Conservation (phyloP, 1,140 invertebrate genomes). For the Hermetia illucens region DNA sequence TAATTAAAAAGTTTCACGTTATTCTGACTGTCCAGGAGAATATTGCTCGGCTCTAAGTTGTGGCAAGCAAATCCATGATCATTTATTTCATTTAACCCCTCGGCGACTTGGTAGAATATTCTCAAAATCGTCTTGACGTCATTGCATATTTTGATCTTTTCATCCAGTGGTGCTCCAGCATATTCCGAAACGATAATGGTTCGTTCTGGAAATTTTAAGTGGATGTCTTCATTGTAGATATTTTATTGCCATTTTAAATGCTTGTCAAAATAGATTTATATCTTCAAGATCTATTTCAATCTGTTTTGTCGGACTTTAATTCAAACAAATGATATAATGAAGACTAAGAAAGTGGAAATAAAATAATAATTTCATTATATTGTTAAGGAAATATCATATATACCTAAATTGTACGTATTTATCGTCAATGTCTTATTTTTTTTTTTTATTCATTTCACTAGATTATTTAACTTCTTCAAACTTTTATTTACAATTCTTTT, state of each 20-base stretch:
- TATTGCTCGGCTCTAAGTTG: slow-evolving; percentile 69
- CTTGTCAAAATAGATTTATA: too few species aligned
- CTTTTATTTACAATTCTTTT: too few species aligned
- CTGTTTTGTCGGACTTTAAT: too few species aligned
- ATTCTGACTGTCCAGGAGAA: slow-evolving; percentile 56
- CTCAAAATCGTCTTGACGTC: neutral
- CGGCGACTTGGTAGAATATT: slow-evolving; percentile 46
- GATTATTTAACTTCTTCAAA: too few species aligned
- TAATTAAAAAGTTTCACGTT: slow-evolving; percentile 82
- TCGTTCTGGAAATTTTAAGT: slow-evolving; percentile 50
- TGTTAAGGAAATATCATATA: neutral
- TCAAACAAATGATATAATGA: neutral
- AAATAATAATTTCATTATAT: slow-evolving; percentile 7
- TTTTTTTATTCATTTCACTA: too few species aligned
- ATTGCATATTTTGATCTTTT: slow-evolving; percentile 23
- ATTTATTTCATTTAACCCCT: slow-evolving; percentile 62
- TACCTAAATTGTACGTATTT: too few species aligned
- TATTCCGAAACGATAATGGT: slow-evolving; percentile 81
- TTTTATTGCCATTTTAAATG: too few species aligned
- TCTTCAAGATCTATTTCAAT: too few species aligned
- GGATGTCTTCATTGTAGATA: neutral
- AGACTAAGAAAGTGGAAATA: neutral
- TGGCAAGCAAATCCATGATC: slow-evolving; percentile 58
- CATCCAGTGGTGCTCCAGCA: slow-evolving; percentile 46
- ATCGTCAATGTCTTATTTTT: too few species aligned